Conservation (phyloP, 2,888 invertebrate genomes). For the Polydrusus tereticollis region DNA sequence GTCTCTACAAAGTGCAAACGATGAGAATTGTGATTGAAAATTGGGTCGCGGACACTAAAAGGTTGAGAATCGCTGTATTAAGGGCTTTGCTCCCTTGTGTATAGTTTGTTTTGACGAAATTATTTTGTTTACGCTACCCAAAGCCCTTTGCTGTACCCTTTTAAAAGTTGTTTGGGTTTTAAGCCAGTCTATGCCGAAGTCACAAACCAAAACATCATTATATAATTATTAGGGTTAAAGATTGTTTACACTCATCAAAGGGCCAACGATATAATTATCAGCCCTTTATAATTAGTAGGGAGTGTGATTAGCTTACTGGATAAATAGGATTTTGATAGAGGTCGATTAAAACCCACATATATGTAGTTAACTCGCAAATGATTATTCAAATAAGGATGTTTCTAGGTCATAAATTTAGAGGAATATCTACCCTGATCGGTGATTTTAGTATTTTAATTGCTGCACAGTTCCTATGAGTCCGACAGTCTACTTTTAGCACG, state of each 20-base stretch:
- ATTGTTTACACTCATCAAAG: background rate
- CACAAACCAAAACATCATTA: slow-evolving; percentile 2
- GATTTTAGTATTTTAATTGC: no score
- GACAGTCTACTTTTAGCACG: no score
- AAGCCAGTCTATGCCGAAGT: background rate
- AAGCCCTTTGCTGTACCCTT: background rate
- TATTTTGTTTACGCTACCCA: background rate
- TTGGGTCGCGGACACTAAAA: no score
- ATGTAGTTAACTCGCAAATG: background rate
- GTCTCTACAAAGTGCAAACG: no score
- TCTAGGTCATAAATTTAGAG: background rate
- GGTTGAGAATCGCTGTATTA: no score
- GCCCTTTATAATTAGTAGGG: background rate
- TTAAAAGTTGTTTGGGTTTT: slow-evolving; percentile 9
- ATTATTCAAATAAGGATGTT: background rate
- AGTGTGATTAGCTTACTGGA: background rate
- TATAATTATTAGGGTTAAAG: background rate
- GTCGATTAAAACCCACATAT: no score
- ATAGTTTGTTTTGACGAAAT: background rate
- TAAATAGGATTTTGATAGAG: background rate
- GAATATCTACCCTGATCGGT: no score
- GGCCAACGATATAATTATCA: background rate
- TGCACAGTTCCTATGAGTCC: no score
- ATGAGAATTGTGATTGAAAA: no score
- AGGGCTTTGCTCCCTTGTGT: no score